Base-by-base conservation (phyloP, 1,140 invertebrate genomes). In the Saccostrea echinata region DNA sequence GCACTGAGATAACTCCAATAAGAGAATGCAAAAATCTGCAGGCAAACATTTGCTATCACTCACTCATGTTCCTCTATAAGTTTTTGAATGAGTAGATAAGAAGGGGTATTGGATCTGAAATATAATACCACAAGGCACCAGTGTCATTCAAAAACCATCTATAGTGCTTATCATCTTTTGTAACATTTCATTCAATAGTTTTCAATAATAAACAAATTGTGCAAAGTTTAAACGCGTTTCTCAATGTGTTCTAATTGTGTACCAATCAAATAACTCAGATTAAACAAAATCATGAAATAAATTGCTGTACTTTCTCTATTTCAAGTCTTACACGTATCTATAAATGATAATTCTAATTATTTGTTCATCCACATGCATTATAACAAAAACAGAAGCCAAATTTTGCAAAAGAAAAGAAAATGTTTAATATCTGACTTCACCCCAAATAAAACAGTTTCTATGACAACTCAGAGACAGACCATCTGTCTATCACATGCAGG, bases 11-110 rank as follows among this genome's bases (percentile, higher is more conserved):
- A 76, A 33, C 27, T 30, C 27, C 68, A 76, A 30, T 27, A 76
- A 76, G 30, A 71, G 55, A 61, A 61, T 21, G 30, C 52, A 84
- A 84, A 43, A 82, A 0, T 64, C n/a, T 16, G 55, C 64, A 64
- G 55, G 55, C 57, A 76, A 76, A 76, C 68, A 76, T 30, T 76
- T 27, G 68, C 68, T 30, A 21, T 53, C 83, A 93, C 93, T 94
- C 92, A 94, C 93, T 94, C 93, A 90, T 92, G 91, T 90, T 94
- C 92, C 83, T 91, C 92, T 84, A 92, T 88, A 57, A 92, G 91
- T 90, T 93, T 92, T 92, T 92, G 91, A 76, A 92, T 90, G 88
- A 91, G 87, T 76, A 91, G 61, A 80, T 92, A 88, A 21, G 86
- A 71, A 11, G 86, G 86, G 21, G 71, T 84, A 89, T 81, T 64